Evolutionary conservation across 1,140 invertebrate genomes (phyloP), one percentile per base, ranked within the genome.

Genomic region (Chymomyza costata): DNA sequence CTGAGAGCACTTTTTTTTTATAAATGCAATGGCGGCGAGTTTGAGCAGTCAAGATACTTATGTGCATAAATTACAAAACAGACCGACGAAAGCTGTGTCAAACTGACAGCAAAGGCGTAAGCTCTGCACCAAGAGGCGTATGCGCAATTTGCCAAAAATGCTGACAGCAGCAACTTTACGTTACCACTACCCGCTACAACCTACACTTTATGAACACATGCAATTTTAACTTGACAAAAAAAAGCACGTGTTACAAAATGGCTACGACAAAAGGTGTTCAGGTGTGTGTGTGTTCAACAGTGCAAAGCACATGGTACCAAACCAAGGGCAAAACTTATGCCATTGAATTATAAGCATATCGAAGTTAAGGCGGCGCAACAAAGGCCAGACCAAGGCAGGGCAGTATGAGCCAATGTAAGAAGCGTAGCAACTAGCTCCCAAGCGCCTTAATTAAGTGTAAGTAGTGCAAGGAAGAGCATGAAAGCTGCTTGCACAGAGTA

Each of bases 1-100:
- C 45, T 39, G 17, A 18, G 14, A 25, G 25, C 44, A 39, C 14
- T 19, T 15, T 63, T 48, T 51, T 56, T 39, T 64, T 39, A 31
- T 49, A 50, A 50, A 31, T 65, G 61, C 61, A 64, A 13, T 44
- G 21, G 19, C 6, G n/a, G 15, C 8, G 8, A 14, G 21, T 13
- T n/a, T 11, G 30, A 13, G 21, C 3, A 49, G 46, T 49, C 49
- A 49, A 54, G 51, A 63, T 60, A 48, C 63, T 58, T 58, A 45
- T 39, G 59, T 74, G 65, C 60, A 74, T 74, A 74, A 76, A 69
- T 74, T 76, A 76, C 70, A 57, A 41, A n/a, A 52, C 69, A 69
- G 49, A 53, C 44, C 25, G 13, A 56, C 43, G 40, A 54, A 30
- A 19, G 37, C 49, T n/a, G 40, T 50, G 38, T 8, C 30, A 37